Base-by-base conservation (phyloP, 2,888 invertebrate genomes). In the Ypsolopha scabrella region DNA sequence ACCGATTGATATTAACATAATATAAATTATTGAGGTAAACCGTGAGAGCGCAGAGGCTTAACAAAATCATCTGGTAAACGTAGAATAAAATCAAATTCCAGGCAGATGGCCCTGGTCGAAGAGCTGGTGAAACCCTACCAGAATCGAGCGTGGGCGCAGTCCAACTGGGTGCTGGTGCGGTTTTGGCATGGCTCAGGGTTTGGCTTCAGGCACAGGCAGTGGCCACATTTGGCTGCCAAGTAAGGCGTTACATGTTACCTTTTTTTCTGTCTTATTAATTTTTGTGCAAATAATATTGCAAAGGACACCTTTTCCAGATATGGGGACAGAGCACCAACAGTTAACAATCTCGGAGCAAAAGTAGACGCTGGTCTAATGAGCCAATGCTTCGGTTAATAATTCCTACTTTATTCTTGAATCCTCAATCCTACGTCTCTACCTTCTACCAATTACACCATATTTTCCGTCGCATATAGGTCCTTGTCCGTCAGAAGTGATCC, bases 111-210 rank as follows among this genome's bases (percentile, higher is more conserved):
- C 41, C 89, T 95, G 83, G 89, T 94, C 0, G 88, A 89, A 39
- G 90, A 92, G 52, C 73, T 95, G 53, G 73, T 95, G 33, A 88
- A 91, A 7, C 94, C 94, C 0, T 94, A 94, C 65, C 93, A 94
- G 72, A 93, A 93, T 70, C 87, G 94, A 38, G 93, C 94, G 1
- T 90, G 93, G 93, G 94, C 94, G 11, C 94, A 94, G 64, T 93
- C 93, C 49, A 95, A 95, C 79, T 95, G 94, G 93, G 90, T 95
- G 55, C 80, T 95, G 41, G 90, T 94, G 13, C 80, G 94, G 50
- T 92, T 95, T 66, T 95, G 95, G 95, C 92, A 94, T 65, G 95
- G 95, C 0, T 88, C 91, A 57, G 95, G 94, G 0, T 94, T 93
- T 70, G 94, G 92, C 0, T 94, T 92, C 72, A 88, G 93, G 9